Evolutionary conservation across 2,888 invertebrate genomes (phyloP).

Genomic region (Drosophila lutescens): DNA sequence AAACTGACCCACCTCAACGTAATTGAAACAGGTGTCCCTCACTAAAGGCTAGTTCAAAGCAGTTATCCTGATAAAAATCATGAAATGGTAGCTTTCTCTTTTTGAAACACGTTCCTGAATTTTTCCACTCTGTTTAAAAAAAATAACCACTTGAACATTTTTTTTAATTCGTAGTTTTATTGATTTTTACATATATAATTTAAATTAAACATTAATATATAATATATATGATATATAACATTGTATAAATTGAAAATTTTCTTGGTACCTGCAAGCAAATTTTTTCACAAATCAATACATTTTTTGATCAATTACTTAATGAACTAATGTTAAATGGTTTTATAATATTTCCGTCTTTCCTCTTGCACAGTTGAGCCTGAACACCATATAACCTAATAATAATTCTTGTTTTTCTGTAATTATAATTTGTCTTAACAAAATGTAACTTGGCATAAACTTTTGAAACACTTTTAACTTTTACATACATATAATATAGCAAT

Average conservation of each 20-base stretch:
- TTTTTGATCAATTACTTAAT: conserved; percentile 43
- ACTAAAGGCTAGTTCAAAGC: neutral
- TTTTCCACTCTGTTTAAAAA: conserved; percentile 1
- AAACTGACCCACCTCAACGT: conserved; percentile 35
- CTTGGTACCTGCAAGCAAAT: conserved; percentile 67
- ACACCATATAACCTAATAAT: conserved; percentile 22
- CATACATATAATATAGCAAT: conserved; percentile 12
- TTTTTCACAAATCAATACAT: conserved; percentile 48
- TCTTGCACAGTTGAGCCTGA: conserved; percentile 56
- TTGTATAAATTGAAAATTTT: conserved; percentile 66
- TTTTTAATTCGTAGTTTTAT: conserved; percentile 42
- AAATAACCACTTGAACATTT: conserved; percentile 32
- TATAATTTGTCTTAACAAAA: conserved; percentile 36
- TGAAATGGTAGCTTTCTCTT: neutral
- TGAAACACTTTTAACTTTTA: conserved; percentile 22
- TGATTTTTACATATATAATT: conserved; percentile 48
- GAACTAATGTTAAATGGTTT: conserved; percentile 38
- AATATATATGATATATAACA: conserved; percentile 62
- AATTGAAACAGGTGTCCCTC: neutral
- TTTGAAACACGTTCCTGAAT: too few species aligned
- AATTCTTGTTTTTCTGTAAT: conserved; percentile 18
- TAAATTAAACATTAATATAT: conserved; percentile 67
- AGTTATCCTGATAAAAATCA: neutral
- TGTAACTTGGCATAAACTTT: conserved; percentile 45
- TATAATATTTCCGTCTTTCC: conserved; percentile 26